Conservation (phyloP, 2,797 vertebrate genomes). For the Gobionotothen gibberifrons region DNA sequence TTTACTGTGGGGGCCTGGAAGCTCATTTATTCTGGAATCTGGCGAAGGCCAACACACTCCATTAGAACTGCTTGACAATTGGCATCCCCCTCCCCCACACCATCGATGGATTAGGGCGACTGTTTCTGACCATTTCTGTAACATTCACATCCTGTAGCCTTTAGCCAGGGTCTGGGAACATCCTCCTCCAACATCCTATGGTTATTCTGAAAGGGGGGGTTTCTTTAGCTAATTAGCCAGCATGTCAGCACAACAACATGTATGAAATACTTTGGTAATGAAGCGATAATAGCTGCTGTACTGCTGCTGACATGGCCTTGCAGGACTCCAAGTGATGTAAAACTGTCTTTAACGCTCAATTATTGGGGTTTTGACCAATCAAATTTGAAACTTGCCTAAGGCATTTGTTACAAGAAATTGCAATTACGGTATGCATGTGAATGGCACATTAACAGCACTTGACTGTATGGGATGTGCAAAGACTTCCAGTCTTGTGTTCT, state of each 20-base stretch:
- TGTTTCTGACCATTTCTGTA: too few relatives aligned
- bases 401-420: background rate
- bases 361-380: background rate
- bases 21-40: background rate
- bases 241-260: background rate
- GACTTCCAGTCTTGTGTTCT: background rate
- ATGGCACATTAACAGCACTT: slow-evolving; percentile 3
- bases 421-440: background rate
- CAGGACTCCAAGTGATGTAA: background rate
- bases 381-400: background rate
- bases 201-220: background rate
- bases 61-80: too few relatives aligned
- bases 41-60: too few relatives aligned
- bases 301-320: too few relatives aligned
- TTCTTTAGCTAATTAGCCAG: background rate
- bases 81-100: too few relatives aligned
- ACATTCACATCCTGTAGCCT: background rate
- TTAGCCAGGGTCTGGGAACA: background rate
- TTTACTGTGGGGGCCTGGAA: background rate
- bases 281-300: too few relatives aligned
- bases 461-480: background rate
- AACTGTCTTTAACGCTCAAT: background rate
- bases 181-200: background rate
- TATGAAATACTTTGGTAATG: background rate
- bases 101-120: too few relatives aligned